These are phyloP conservation scores for Leptinotarsa defecta DNA, from an alignment of 1,140 invertebrate species.

Conservation along the genomic window DNA sequence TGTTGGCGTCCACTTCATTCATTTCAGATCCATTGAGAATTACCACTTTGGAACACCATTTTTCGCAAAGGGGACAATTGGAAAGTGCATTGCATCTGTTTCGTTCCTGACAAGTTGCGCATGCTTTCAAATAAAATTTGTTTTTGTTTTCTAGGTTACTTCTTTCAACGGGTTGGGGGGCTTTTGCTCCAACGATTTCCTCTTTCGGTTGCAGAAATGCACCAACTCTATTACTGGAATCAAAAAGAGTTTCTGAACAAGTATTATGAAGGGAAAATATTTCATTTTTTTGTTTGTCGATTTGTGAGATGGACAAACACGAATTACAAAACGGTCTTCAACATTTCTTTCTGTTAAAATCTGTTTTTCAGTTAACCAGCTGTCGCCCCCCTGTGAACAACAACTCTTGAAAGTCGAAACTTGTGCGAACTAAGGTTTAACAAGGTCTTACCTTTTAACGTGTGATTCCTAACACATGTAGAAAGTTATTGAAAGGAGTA, in stretches of 20 bases:
- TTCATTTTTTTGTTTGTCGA: too few species aligned
- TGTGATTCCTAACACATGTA: too few species aligned
- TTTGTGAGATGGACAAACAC: too few species aligned
- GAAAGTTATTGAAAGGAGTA: too few species aligned
- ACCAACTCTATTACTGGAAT: slow-evolving; percentile 5
- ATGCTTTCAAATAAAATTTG: not conserved
- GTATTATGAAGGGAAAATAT: too few species aligned
- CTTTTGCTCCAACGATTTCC: not conserved
- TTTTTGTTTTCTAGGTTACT: not conserved
- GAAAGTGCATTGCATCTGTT: not conserved
- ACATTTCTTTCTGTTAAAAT: too few species aligned
- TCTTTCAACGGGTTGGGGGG: not conserved
- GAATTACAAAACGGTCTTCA: too few species aligned
- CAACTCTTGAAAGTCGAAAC: too few species aligned
- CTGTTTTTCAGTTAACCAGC: too few species aligned
- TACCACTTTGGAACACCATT: slow-evolving; percentile 6
- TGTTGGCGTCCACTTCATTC: not conserved
- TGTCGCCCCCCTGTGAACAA: too few species aligned
- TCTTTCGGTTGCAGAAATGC: not conserved
- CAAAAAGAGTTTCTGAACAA: not conserved
- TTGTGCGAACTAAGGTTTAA: too few species aligned
- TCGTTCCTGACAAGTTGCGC: not conserved
- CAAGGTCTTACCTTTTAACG: too few species aligned
- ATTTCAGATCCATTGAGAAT: not conserved
- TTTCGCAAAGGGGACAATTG: not conserved